These are phyloP conservation scores for Coendou prehensilis DNA, from an alignment of 2,797 vertebrate genomes.

Conservation along the genomic window DNA sequence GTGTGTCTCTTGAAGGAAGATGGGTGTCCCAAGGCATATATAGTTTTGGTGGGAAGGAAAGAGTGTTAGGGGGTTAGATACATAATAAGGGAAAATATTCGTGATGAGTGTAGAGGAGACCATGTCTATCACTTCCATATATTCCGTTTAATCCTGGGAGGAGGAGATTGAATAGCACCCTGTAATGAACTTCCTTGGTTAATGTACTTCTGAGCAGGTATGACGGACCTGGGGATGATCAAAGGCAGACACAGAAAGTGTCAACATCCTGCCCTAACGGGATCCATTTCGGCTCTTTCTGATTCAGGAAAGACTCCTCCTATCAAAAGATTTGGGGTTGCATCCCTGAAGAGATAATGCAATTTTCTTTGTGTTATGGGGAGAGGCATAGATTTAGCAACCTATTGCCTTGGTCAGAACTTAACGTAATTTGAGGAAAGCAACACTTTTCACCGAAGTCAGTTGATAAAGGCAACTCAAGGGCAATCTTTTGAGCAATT, in stretches of 20 bases:
- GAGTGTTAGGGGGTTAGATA: neutral
- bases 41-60: neutral
- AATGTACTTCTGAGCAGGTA: neutral
- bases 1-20: neutral
- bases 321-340: neutral
- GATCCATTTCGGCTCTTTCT: conserved; percentile 27
- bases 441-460: neutral
- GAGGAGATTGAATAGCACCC: neutral
- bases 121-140: neutral
- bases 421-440: conserved; percentile 47
- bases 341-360: neutral
- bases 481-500: neutral
- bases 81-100: neutral
- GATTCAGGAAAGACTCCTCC: neutral
- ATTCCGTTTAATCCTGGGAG: neutral
- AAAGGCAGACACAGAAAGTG: neutral
- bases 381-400: neutral
- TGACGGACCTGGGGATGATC: neutral
- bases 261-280: neutral
- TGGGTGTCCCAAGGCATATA: neutral
- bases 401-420: neutral
- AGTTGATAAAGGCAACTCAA: neutral
- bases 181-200: neutral
- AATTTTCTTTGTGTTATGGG: neutral
- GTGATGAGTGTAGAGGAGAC: neutral